Base-by-base conservation (phyloP, 2,888 invertebrate species). In the Gastrophysa polygoni region DNA sequence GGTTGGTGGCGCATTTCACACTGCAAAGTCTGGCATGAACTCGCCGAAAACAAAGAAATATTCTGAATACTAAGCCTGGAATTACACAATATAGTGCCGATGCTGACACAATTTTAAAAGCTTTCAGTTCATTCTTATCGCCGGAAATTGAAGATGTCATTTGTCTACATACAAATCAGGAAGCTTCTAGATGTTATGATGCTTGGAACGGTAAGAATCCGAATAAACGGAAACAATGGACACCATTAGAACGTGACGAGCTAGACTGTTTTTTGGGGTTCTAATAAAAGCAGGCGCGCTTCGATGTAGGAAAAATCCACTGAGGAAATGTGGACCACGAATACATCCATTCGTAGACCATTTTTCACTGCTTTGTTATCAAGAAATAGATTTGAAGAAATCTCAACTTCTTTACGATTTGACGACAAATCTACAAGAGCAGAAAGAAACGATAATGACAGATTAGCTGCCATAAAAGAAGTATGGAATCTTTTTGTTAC, bases 291-390 rank as follows among this genome's bases (percentile, higher is more conserved):
- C 64, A 38, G 65, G 56, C 49, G 60, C 60, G n/a, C 48, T 60
- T 3, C 16, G 49, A 16, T 55, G 60, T 32, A 63, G 60, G 61
- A 66, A 57, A 20, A 62, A 47, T 62, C 57, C 54, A 64, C 59
- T n/a, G n/a, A 51, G 46, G 57, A 60, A 64, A 64, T 64, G 60
- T 60, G 63, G 60, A 29, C 57, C 32, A 51, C 52, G 43, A 50
- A 64, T 48, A 46, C 51, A 2, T 64, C 63, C n/a, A 64, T 60
- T 14, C 59, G 57, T n/a, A 47, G 60, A 17, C 16, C 51, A 43
- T 59, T 57, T 24, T 34, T 38, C 11, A 54, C 32, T 32, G 51
- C 32, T 38, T 56, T 17, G 46, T 63, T 63, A 29, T 16, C 24
- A 14, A 14, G 59, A 16, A 24, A 44, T 29, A 54, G 43, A 11